phyloP scores from a whole-genome alignment of 2,888 invertebrate species.

The Torymus texanus region DNA sequence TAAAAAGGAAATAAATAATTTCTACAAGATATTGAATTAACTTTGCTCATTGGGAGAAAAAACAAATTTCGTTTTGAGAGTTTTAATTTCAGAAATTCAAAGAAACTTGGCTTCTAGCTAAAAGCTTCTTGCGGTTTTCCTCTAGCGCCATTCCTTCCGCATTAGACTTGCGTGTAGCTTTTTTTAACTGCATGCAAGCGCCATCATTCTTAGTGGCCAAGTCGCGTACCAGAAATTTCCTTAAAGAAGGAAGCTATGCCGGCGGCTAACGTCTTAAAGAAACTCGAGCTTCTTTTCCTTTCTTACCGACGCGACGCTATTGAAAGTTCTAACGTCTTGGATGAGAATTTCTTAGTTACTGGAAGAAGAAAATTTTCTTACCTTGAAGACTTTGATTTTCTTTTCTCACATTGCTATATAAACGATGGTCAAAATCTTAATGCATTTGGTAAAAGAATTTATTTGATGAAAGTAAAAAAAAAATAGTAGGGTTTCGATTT shows the following conservation, averaged over 20 bases:
- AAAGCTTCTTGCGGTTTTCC: no score
- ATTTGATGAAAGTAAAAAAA: slow-evolving; percentile 22
- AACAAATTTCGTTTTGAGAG: no score
- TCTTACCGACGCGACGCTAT: slow-evolving; percentile 70
- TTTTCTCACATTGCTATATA: no score
- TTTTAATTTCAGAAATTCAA: no score
- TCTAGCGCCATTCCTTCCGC: no score
- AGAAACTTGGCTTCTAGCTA: no score
- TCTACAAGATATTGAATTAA: no score
- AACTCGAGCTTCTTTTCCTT: slow-evolving; percentile 71
- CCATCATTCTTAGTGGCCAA: slow-evolving; percentile 64
- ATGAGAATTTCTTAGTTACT: not conserved
- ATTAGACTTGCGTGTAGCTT: not conserved
- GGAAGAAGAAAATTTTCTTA: slow-evolving; percentile 18
- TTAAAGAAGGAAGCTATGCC: slow-evolving; percentile 65
- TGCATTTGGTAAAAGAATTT: not conserved
- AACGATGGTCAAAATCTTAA: no score
- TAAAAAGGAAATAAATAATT: no score
- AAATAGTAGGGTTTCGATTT: slow-evolving; percentile 9
- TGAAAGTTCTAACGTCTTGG: not conserved
- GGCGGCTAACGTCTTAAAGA: slow-evolving; percentile 73
- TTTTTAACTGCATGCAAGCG: slow-evolving; percentile 57
- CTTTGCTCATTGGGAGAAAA: no score
- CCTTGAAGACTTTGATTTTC: no score
- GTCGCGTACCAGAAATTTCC: slow-evolving; percentile 63